Evolutionary conservation across 2,888 invertebrate genomes (phyloP).

Genomic region (Lordiphosa fenestrarum): DNA sequence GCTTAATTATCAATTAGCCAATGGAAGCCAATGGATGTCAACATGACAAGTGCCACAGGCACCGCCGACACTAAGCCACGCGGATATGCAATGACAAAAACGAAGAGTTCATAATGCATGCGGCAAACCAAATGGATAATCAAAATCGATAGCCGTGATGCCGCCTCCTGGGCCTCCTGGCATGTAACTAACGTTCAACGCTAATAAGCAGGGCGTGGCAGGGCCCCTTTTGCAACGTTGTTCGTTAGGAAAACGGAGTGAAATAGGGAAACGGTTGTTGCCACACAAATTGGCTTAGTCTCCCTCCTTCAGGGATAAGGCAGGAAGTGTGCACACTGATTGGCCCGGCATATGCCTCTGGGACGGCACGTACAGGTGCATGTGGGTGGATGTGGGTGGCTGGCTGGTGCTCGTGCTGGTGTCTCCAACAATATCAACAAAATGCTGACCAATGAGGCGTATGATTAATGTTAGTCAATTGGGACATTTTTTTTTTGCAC

Average conservation of each 20-base stretch:
- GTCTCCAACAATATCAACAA: background rate
- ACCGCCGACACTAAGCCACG: background rate
- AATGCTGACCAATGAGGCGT: conserved; percentile 56
- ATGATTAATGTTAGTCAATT: conserved; percentile 50
- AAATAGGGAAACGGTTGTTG: background rate
- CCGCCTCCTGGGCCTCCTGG: background rate
- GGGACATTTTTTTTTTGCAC: background rate
- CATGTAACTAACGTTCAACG: conserved; percentile 31
- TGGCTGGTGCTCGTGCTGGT: background rate
- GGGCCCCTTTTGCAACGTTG: conserved; percentile 38
- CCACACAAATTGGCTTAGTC: background rate
- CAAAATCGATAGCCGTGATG: background rate
- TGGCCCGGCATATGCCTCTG: conserved; percentile 20
- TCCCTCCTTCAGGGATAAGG: no score
- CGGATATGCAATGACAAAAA: no score
- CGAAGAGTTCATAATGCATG: conserved; percentile 28
- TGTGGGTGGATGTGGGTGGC: background rate
- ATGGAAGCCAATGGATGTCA: conserved; percentile 14
- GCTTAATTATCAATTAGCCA: conserved; percentile 40
- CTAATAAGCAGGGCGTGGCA: conserved; percentile 61
- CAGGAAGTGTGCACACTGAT: no score
- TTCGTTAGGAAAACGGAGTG: conserved; percentile 5
- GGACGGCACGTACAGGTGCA: conserved; percentile 17
- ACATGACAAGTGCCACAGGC: background rate
- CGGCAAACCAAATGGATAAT: conserved; percentile 2